Evolutionary conservation across 2,888 invertebrate genomes (phyloP), one percentile per base, ranked within the genome.

Genomic region (Hydrotaea diabolus): DNA sequence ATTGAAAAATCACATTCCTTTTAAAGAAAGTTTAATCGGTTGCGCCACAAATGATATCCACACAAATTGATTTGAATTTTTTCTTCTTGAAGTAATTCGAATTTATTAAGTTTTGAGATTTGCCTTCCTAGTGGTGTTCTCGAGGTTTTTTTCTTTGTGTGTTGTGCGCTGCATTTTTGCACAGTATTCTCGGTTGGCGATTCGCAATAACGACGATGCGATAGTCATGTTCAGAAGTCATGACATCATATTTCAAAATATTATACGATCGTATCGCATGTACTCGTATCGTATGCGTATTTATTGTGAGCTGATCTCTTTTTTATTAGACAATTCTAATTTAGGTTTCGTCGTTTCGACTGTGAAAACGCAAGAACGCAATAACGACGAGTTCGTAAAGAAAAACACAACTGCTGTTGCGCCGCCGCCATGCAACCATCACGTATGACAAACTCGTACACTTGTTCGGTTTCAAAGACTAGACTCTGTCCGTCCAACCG

Each of bases 211-310:
- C 53, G 53, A 77, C 77, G 62, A 77, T 62, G 69, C 26, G 46
- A 66, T 74, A 23, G 43, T 57, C 57, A 57, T 57, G 19, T 2
- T 15, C 26, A 59, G 26, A 73, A 78, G 73, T 84, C 72, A 81
- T 84, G 84, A 81, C 84, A 84, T 84, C 84, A 84, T 84, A 79
- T 81, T 79, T 79, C 59, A 81, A 81, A 81, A 66, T 36, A 64
- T 11, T 46, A 71, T 57, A 43, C 43, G 36, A 31, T 71, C 43
- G 39, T 13, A 23, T 39, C 13, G 36, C 78, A 21, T 59, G 36
- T 55, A 36, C n/a, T 7, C 15, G 53, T 36, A 66, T 39, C n/a
- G n/a, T n/a, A n/a, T n/a, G n/a, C n/a, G n/a, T n/a, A n/a, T n/a
- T n/a, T 23, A 3, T n/a, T n/a, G 49, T n/a, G 49, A 49, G 23